A percentile compares a stretch with the other conserved stretches of the same genome.
These are phyloP conservation scores for Oikopleura vanhoeffeni DNA, from an alignment of 23 tunicate species.

Conservation along the genomic window DNA sequence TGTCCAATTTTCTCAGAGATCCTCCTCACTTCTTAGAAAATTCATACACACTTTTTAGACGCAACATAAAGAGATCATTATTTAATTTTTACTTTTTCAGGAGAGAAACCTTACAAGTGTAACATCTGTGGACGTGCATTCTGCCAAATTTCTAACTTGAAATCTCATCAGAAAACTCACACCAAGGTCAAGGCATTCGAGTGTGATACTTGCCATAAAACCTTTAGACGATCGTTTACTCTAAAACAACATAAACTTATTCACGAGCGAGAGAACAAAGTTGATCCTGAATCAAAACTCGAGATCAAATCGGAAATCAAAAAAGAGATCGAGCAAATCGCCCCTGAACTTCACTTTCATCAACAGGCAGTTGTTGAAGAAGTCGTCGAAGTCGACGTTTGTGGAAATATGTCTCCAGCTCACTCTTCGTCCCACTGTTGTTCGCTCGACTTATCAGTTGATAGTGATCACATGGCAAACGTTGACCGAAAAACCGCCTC, in stretches of 20 bases:
- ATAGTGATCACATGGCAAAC: no score
- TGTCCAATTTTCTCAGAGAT: no score
- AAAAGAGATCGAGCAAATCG: background rate
- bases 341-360: background rate
- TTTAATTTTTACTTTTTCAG: conserved; percentile 25
- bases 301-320: no score
- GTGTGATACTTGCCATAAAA: conserved; percentile 53
- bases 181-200: conserved; percentile 60
- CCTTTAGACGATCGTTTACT: conserved; percentile 63
- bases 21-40: background rate
- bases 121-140: conserved; percentile 72
- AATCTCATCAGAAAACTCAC: conserved; percentile 79
- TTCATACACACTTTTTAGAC: background rate
- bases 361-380: background rate
- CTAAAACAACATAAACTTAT: conserved; percentile 62
- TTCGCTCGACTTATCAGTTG: no score
- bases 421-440: background rate
- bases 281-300: background rate
- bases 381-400: background rate
- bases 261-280: conserved; percentile 19
- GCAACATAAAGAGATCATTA: background rate
- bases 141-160: conserved; percentile 75
- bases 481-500: no score
- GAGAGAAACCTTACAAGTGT: conserved; percentile 91
- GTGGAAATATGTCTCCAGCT: background rate